These are phyloP conservation scores for Conops quadrifasciatus DNA, from an alignment of 2,888 invertebrate genomes.

Conservation along the genomic window DNA sequence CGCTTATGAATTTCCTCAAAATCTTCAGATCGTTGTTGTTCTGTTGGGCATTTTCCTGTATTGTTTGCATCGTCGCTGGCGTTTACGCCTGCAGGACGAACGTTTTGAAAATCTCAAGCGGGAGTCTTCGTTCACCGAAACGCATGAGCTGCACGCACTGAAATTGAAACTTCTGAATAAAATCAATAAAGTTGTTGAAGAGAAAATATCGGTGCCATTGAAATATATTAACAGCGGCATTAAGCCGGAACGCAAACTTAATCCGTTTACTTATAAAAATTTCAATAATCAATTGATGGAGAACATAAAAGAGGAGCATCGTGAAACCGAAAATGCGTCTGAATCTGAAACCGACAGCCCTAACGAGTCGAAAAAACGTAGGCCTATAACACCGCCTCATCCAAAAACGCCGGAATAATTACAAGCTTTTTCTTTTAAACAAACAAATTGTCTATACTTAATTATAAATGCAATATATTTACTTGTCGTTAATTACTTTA, in stretches of 20 bases:
- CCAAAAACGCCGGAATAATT: too few relatives aligned
- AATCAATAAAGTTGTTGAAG: conserved; percentile 40
- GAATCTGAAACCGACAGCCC: conserved; percentile 2
- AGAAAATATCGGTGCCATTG: conserved; percentile 29
- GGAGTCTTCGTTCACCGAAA: conserved; percentile 19
- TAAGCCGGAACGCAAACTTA: conserved; percentile 15
- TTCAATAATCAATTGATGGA: conserved; percentile 13
- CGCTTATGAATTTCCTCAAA: conserved; percentile 36
- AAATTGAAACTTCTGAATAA: conserved; percentile 40
- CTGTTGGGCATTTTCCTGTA: conserved; percentile 34
- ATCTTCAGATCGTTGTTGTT: conserved; percentile 36
- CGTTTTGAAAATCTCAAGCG: conserved; percentile 34
- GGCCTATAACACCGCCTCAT: not conserved
- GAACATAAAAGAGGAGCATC: conserved; percentile 28
- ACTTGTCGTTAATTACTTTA: too few relatives aligned
- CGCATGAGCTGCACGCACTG: conserved; percentile 35
- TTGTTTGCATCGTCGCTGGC: conserved; percentile 41
- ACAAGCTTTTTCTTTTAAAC: too few relatives aligned
- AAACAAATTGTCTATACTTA: too few relatives aligned
- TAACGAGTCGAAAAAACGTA: conserved; percentile 8
- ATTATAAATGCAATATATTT: too few relatives aligned
- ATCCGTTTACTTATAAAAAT: conserved; percentile 7
- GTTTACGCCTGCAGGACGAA: conserved; percentile 35
- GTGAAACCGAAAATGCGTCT: conserved; percentile 13
- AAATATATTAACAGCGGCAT: conserved; percentile 15